Evolutionary conservation across 2,888 invertebrate genomes (phyloP).

Genomic region (Trichacis sp.): DNA sequence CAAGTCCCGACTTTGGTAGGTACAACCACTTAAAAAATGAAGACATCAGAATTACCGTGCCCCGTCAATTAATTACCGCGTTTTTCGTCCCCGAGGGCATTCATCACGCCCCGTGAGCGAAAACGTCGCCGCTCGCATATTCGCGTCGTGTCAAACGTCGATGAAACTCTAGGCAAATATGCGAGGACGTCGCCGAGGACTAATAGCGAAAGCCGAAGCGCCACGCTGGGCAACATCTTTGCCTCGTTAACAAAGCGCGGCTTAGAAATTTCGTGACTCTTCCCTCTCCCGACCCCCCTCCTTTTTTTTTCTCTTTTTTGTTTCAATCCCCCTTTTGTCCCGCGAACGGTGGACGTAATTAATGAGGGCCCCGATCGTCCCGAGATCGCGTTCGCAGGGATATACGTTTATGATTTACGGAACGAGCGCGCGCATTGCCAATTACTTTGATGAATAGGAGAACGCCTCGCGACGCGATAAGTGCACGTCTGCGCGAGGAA

Average conservation of each 20-base stretch:
- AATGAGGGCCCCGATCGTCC: constrained; percentile 27
- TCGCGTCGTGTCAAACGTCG: not conserved
- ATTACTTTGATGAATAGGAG: constrained; percentile 40
- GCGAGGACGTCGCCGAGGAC: constrained; percentile 22
- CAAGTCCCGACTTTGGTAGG: no score
- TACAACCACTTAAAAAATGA: constrained; percentile 19
- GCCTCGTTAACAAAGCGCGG: constrained; percentile 49
- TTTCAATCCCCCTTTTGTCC: constrained; percentile 14
- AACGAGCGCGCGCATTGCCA: constrained; percentile 32
- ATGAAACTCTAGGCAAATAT: constrained; percentile 3
- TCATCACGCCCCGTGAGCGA: not conserved
- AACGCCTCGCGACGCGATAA: constrained; percentile 42
- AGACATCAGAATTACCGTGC: constrained; percentile 26
- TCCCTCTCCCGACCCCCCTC: no score
- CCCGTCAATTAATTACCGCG: not conserved
- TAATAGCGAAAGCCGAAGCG: constrained; percentile 40
- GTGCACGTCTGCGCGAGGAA: constrained; percentile 26
- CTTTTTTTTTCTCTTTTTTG: constrained; percentile 10
- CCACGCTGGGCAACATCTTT: constrained; percentile 51
- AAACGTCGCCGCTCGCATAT: not conserved
- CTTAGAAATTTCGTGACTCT: constrained; percentile 40
- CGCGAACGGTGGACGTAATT: constrained; percentile 31
- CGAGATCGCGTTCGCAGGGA: constrained; percentile 10
- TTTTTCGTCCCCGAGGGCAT: not conserved
- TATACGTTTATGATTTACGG: constrained; percentile 37